Percentiles rank a stretch among this genome's conserved stretches.
phyloP scores from a whole-genome alignment of 1,140 invertebrate species.

The Micrasema longulum region DNA sequence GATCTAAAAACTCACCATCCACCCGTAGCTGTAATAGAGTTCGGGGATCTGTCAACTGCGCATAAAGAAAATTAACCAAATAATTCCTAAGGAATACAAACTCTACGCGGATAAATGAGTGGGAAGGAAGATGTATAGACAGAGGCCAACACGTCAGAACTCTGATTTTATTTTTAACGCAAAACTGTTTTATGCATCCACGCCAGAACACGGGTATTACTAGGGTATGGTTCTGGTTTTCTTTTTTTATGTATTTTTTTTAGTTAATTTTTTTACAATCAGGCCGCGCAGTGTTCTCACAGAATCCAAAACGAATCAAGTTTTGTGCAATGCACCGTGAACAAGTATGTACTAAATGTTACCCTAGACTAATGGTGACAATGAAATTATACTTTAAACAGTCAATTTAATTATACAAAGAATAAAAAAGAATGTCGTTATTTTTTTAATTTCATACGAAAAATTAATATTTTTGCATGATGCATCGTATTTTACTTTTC shows the following conservation, averaged over 20 bases:
- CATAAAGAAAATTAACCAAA: background rate
- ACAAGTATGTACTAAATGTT: conserved; percentile 1
- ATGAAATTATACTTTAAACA: background rate
- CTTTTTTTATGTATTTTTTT: too few relatives aligned
- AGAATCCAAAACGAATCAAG: conserved; percentile 29
- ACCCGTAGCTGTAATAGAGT: background rate
- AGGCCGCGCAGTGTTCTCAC: conserved; percentile 5
- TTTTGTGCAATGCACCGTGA: conserved; percentile 11
- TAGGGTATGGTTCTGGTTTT: too few relatives aligned
- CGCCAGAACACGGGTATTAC: background rate
- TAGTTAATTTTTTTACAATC: background rate
- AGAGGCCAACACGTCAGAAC: background rate
- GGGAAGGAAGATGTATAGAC: too few relatives aligned
- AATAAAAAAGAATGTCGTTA: too few relatives aligned
- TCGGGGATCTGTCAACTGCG: background rate
- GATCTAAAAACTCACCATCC: too few relatives aligned
- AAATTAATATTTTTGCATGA: too few relatives aligned
- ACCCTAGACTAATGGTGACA: conserved; percentile 20
- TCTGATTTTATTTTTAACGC: background rate
- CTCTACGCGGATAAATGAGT: too few relatives aligned
- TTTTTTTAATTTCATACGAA: too few relatives aligned
- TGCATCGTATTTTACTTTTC: too few relatives aligned
- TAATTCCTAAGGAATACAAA: too few relatives aligned
- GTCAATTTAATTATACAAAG: background rate
- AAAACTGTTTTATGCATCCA: background rate